Evolutionary conservation across 2,888 invertebrate species (phyloP).

Genomic region (Epirrhoe tristata): DNA sequence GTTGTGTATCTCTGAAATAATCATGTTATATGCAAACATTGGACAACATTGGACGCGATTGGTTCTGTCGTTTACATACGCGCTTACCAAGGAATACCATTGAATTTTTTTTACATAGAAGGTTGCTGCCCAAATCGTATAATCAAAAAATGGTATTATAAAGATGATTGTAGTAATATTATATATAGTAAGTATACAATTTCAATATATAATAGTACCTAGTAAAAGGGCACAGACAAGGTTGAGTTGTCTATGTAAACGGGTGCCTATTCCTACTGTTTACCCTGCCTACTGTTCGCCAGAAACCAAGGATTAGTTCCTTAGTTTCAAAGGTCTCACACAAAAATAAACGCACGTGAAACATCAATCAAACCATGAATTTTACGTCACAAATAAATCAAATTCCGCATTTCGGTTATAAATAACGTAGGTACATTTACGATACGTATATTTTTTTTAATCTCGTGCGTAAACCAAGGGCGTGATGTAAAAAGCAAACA

Average conservation of each 20-base stretch:
- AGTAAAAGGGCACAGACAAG: too few relatives aligned
- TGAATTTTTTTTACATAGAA: too few relatives aligned
- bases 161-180: too few relatives aligned
- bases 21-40: conserved; percentile 61
- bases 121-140: too few relatives aligned
- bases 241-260: too few relatives aligned
- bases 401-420: conserved; percentile 58
- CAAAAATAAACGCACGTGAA: conserved; percentile 46
- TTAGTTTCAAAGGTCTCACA: not conserved
- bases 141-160: too few relatives aligned
- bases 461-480: conserved; percentile 68
- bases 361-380: conserved; percentile 62
- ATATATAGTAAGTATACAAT: too few relatives aligned
- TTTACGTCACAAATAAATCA: conserved; percentile 70
- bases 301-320: not conserved
- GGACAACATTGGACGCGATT: conserved; percentile 30
- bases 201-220: too few relatives aligned
- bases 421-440: conserved; percentile 61
- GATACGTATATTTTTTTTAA: conserved; percentile 54
- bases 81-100: too few relatives aligned
- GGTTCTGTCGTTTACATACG: too few relatives aligned
- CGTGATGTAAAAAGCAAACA: conserved; percentile 69
- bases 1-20: conserved; percentile 4
- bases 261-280: too few relatives aligned
- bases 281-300: not conserved